Evolutionary conservation across 2,888 invertebrate genomes (phyloP).

Genomic region (Scelioninae gen. 2): DNA sequence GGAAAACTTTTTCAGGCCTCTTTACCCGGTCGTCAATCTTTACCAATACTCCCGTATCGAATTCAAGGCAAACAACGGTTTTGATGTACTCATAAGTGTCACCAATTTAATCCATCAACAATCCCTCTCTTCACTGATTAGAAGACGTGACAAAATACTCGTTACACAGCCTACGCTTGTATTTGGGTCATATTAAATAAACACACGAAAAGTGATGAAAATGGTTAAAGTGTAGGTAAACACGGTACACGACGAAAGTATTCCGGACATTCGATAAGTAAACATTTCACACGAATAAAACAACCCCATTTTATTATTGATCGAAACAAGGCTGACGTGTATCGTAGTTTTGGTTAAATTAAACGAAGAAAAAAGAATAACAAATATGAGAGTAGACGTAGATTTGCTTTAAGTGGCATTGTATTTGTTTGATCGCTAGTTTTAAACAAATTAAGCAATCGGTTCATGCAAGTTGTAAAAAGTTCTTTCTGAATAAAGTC

Average conservation of each 20-base stretch:
- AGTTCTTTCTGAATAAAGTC: too few relatives aligned
- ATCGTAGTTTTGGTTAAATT: conserved; percentile 5
- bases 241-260: conserved; percentile 20
- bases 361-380: too few relatives aligned
- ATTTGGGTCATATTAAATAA: conserved; percentile 53
- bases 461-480: too few relatives aligned
- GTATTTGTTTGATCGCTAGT: too few relatives aligned
- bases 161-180: conserved; percentile 35
- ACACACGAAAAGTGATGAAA: conserved; percentile 53
- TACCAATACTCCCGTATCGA: conserved; percentile 2
- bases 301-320: conserved; percentile 42
- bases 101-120: conserved; percentile 41
- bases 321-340: conserved; percentile 9
- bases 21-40: conserved; percentile 22
- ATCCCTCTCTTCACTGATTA: conserved; percentile 34
- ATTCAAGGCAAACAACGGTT: conserved; percentile 21
- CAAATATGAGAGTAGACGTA: neutral
- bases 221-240: conserved; percentile 47
- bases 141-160: conserved; percentile 38
- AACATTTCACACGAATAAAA: conserved; percentile 30
- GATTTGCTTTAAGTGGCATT: too few relatives aligned
- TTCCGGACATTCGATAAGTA: conserved; percentile 40
- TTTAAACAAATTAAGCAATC: too few relatives aligned
- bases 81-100: conserved; percentile 28
- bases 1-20: conserved; percentile 4